Percentiles rank a stretch among this genome's conserved stretches.
Conservation (phyloP, 2,888 invertebrate species). For the Zonitis immaculata region DNA sequence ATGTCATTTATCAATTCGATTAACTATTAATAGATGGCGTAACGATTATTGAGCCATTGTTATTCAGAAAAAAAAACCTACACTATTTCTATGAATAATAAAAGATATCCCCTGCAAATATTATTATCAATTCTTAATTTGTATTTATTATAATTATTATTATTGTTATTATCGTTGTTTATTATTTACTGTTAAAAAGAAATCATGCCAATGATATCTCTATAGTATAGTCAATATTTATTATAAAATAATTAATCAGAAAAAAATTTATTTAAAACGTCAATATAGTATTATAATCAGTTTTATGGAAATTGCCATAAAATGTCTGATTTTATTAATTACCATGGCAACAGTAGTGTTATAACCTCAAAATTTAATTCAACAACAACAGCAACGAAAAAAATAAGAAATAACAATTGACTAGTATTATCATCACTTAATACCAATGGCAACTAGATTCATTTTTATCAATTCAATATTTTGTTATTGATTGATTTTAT, state of each 20-base stretch:
- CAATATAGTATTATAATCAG: neutral
- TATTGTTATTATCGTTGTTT: neutral
- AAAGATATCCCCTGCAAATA: neutral
- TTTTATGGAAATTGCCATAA: neutral
- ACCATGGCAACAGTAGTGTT: neutral
- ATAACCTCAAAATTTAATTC: too few relatives aligned
- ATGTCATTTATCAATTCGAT: too few relatives aligned
- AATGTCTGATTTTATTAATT: neutral
- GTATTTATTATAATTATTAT: neutral
- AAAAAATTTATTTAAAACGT: neutral
- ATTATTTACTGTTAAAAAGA: neutral
- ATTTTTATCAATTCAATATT: too few relatives aligned
- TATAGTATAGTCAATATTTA: neutral
- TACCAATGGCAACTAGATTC: too few relatives aligned
- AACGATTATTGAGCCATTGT: too few relatives aligned
- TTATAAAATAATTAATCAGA: neutral
- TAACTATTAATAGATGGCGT: too few relatives aligned
- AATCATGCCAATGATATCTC: neutral
- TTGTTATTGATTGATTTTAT: too few relatives aligned
- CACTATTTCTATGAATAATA: neutral
- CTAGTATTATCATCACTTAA: too few relatives aligned
- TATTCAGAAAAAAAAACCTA: neutral
- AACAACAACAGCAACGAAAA: too few relatives aligned
- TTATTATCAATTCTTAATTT: neutral
- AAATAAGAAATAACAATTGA: too few relatives aligned